Evolutionary conservation across 1,140 invertebrate genomes (phyloP).

Genomic region (Cyrtorhinus lividipennis): DNA sequence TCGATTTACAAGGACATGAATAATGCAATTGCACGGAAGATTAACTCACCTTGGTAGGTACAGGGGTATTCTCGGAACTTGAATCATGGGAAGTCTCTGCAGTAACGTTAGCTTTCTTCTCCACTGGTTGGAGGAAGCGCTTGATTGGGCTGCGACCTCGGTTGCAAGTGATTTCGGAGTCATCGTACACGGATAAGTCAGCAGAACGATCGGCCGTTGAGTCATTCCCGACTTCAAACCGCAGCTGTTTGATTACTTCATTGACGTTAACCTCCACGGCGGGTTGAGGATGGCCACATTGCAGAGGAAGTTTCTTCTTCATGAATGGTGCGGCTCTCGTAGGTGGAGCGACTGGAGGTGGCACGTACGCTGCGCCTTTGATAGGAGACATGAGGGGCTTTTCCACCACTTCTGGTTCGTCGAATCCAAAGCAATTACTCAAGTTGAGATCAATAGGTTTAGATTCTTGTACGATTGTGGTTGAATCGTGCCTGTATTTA

Average conservation of each 20-base stretch:
- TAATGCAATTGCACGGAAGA: too few species aligned
- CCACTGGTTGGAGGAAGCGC: neutral
- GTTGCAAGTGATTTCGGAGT: neutral
- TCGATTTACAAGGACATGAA: too few species aligned
- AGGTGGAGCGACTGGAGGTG: neutral
- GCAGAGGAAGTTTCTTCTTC: neutral
- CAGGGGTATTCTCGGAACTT: neutral
- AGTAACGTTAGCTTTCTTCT: neutral
- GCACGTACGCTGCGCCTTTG: neutral
- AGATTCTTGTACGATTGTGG: neutral
- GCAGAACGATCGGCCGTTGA: neutral
- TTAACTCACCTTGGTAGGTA: neutral
- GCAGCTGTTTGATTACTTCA: constrained; percentile 3
- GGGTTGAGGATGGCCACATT: neutral
- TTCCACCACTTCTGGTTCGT: constrained; percentile 15
- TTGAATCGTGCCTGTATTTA: neutral
- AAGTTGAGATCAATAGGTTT: neutral
- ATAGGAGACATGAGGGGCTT: constrained; percentile 21
- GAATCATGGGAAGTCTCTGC: neutral
- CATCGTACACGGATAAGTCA: neutral
- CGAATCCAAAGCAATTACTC: constrained; percentile 19
- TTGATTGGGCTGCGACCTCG: neutral
- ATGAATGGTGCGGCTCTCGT: neutral
- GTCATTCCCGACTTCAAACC: constrained; percentile 7
- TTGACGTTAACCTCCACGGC: neutral